Evolutionary conservation across 2,888 invertebrate genomes (phyloP).

Genomic region (Steinernema hermaphroditum): DNA sequence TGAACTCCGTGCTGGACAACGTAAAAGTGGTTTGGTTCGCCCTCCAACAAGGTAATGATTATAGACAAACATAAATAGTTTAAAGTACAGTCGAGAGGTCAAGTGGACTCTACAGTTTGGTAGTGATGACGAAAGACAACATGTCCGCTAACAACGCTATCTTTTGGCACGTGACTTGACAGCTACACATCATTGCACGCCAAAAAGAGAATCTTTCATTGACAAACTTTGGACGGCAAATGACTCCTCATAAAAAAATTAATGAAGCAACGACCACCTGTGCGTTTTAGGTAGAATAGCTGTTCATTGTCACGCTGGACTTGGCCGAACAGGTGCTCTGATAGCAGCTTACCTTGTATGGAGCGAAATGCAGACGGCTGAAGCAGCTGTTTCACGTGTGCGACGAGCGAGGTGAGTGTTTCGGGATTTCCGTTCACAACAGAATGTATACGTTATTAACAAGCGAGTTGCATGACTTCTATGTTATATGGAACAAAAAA

Average conservation of each 20-base stretch:
- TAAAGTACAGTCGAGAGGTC: constrained; percentile 37
- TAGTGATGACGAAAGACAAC: constrained; percentile 28
- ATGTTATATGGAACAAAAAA: neutral
- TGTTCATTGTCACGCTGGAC: constrained; percentile 82
- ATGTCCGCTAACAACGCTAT: neutral
- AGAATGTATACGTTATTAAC: too few species aligned
- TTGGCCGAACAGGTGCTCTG: constrained; percentile 79
- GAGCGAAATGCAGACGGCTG: constrained; percentile 77
- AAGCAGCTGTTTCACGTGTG: constrained; percentile 80
- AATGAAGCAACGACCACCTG: too few species aligned
- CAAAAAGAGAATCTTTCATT: too few species aligned
- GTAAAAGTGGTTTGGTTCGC: constrained; percentile 87
- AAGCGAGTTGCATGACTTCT: neutral
- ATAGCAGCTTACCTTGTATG: constrained; percentile 85
- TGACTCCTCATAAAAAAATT: too few species aligned
- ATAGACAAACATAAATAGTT: constrained; percentile 70
- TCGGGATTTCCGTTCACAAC: too few species aligned
- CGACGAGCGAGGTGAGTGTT: constrained; percentile 72
- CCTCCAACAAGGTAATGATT: constrained; percentile 77
- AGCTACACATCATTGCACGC: too few species aligned
- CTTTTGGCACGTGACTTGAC: too few species aligned
- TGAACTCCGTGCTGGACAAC: constrained; percentile 81
- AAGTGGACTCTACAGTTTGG: constrained; percentile 31
- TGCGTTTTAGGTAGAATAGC: constrained; percentile 47
- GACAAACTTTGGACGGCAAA: too few species aligned